phyloP scores from a whole-genome alignment of 1,140 invertebrate species.

The Leptoteleia sp. region DNA sequence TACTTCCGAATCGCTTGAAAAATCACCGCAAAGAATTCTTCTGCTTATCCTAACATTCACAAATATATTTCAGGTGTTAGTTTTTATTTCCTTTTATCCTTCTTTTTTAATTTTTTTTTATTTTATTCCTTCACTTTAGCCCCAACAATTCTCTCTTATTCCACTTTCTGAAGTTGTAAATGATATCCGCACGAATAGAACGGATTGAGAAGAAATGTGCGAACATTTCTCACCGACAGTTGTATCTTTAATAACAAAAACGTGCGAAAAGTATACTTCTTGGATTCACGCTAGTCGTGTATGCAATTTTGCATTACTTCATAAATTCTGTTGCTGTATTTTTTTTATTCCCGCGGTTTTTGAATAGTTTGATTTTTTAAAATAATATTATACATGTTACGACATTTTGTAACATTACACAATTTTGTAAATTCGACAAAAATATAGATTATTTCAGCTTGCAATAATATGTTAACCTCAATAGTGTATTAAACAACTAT shows the following conservation, averaged over 20 bases:
- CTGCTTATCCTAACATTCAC: conserved; percentile 27
- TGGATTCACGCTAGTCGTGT: not conserved
- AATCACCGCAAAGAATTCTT: conserved; percentile 57
- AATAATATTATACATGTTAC: conserved; percentile 1
- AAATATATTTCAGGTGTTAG: conserved; percentile 45
- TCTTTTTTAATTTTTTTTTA: no score
- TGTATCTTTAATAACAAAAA: conserved; percentile 26
- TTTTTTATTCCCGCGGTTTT: not conserved
- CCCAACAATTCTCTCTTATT: conserved; percentile 19
- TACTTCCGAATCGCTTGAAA: conserved; percentile 63
- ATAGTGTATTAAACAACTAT: no score
- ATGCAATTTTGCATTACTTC: conserved; percentile 13
- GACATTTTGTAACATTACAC: no score
- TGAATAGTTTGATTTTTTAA: not conserved
- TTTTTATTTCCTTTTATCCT: conserved; percentile 8
- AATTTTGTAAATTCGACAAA: no score
- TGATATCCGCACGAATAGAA: conserved; percentile 32
- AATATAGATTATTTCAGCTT: no score
- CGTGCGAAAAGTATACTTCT: conserved; percentile 1
- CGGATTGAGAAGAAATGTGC: conserved; percentile 32
- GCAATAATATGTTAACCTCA: no score
- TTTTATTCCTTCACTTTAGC: no score
- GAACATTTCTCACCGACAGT: conserved; percentile 13
- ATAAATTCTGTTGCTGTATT: not conserved
- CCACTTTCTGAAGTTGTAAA: conserved; percentile 34